These are phyloP conservation scores for Macropis europaea DNA, from an alignment of 2,888 invertebrate species.

Conservation along the genomic window DNA sequence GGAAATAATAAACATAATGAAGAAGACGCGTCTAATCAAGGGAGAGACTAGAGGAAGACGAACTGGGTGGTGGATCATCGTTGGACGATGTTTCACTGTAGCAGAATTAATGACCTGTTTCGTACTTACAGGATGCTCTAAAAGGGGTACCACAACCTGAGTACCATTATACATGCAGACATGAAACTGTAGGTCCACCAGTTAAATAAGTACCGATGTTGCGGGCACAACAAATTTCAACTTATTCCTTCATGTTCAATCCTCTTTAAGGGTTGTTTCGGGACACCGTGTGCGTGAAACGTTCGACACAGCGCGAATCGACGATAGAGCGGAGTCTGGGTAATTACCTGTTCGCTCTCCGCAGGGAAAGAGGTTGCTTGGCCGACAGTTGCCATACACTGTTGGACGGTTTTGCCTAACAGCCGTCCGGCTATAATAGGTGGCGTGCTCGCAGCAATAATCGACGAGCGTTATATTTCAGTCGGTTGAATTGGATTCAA, in stretches of 20 bases:
- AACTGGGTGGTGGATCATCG: conserved; percentile 16
- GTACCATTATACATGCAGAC: no score
- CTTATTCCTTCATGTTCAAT: no score
- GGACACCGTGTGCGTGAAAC: no score
- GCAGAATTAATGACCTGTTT: conserved; percentile 55
- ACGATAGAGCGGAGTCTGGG: conserved; percentile 53
- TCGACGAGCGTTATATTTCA: conserved; percentile 64
- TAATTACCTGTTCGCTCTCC: conserved; percentile 57
- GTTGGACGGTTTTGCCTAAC: background rate
- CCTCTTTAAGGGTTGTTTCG: no score
- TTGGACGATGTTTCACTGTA: conserved; percentile 58
- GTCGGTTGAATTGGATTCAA: conserved; percentile 62
- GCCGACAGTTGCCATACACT: conserved; percentile 28
- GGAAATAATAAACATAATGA: conserved; percentile 61
- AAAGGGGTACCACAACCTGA: no score
- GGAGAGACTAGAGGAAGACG: background rate
- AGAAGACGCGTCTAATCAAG: conserved; percentile 5
- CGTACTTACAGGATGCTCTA: conserved; percentile 7
- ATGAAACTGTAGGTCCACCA: no score
- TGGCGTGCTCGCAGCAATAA: conserved; percentile 55
- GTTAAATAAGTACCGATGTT: no score
- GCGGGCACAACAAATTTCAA: no score
- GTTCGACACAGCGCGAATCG: conserved; percentile 55
- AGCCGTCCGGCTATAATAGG: conserved; percentile 49
- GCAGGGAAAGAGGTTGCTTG: conserved; percentile 56